Percentiles rank a stretch among this genome's conserved stretches.
Evolutionary conservation across 1,140 invertebrate genomes (phyloP).

Genomic region (Nasonia longicornis): DNA sequence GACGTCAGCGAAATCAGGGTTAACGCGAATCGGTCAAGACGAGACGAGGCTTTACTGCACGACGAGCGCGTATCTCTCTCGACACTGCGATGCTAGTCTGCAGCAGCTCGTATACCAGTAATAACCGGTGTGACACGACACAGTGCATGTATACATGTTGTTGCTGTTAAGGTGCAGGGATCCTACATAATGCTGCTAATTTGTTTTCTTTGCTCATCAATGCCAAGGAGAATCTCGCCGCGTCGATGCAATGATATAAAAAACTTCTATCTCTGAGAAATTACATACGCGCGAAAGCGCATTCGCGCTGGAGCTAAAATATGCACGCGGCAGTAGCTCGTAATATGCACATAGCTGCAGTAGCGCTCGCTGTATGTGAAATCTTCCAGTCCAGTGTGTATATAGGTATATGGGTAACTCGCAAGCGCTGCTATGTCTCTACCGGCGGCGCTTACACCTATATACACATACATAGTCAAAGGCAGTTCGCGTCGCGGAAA

Average conservation of each 20-base stretch:
- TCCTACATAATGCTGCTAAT: not conserved
- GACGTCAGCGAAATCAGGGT: not conserved
- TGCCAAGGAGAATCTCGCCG: not conserved
- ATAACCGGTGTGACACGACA: not conserved
- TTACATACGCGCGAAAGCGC: too few species aligned
- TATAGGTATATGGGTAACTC: slow-evolving; percentile 13
- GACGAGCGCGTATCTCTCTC: not conserved
- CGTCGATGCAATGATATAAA: too few species aligned
- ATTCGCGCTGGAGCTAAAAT: not conserved
- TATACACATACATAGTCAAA: not conserved
- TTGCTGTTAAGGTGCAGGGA: not conserved
- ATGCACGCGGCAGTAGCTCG: not conserved
- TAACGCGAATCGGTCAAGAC: not conserved
- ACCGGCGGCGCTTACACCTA: not conserved
- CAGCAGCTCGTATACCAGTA: not conserved
- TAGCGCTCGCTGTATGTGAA: not conserved
- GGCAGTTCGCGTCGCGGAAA: not conserved
- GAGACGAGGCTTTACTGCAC: not conserved
- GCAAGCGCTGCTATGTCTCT: too few species aligned
- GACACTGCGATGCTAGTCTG: too few species aligned
- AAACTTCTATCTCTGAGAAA: too few species aligned
- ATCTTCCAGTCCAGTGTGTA: slow-evolving; percentile 4
- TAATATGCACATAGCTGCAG: not conserved
- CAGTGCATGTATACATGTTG: too few species aligned
- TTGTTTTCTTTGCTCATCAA: not conserved